Conservation (phyloP, 2,113 vertebrate genomes). For the Phyllopteryx taeniolatus region DNA sequence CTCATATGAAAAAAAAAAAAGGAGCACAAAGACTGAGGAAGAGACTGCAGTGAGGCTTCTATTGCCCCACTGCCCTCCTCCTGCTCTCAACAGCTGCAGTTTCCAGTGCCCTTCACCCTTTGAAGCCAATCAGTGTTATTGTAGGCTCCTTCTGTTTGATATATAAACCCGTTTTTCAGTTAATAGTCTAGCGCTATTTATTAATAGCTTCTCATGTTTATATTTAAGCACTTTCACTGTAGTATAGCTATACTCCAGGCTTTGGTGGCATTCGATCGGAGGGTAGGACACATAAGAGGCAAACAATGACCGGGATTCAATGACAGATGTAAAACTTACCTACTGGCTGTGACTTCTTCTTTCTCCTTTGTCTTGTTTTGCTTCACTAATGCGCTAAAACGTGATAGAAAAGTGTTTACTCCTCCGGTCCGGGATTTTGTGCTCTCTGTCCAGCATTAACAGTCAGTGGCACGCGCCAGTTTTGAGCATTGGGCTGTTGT, state of each 20-base stretch:
- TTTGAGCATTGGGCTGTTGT: background rate
- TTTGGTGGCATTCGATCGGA: background rate
- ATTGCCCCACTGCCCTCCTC: constrained; percentile 58
- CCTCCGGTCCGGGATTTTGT: background rate
- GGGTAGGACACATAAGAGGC: background rate
- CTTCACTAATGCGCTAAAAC: background rate
- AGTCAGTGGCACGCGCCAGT: background rate
- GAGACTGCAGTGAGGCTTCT: constrained; percentile 55
- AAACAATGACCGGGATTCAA: constrained; percentile 31
- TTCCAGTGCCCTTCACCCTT: constrained; percentile 43
- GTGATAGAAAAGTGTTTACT: background rate
- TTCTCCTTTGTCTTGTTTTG: background rate
- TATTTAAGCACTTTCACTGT: background rate
- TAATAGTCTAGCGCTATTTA: background rate
- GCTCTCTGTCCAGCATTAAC: background rate
- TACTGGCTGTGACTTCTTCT: constrained; percentile 13
- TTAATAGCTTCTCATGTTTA: background rate
- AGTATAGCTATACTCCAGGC: background rate
- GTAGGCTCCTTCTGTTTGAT: constrained; percentile 11
- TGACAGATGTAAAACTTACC: constrained; percentile 15
- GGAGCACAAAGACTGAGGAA: constrained; percentile 9
- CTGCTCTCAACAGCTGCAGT: constrained; percentile 23
- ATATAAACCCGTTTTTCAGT: background rate
- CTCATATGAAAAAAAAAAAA: background rate
- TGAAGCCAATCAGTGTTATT: constrained; percentile 42